phyloP scores from a whole-genome alignment of 2,888 invertebrate species.

The Caenorhabditis angaria region DNA sequence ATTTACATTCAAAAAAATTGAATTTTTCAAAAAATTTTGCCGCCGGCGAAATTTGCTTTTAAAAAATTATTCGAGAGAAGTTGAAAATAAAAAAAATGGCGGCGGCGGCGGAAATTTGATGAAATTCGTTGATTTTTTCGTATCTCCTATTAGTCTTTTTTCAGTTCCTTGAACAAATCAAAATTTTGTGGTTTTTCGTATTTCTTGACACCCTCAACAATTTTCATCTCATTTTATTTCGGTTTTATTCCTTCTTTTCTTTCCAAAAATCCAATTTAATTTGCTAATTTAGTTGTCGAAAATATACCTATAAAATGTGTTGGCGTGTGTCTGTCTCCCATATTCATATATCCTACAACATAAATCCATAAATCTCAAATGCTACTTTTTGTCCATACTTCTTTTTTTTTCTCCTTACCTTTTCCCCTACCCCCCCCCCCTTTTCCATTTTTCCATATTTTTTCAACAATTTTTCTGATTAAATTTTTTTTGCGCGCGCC shows the following conservation, averaged over 20 bases:
- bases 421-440: not conserved
- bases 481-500: not conserved
- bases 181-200: no score
- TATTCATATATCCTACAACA: not conserved
- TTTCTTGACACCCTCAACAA: no score
- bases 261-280: not conserved
- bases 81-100: no score
- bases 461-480: constrained; percentile 2
- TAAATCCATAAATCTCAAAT: not conserved
- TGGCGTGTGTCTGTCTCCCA: not conserved
- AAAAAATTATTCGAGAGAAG: constrained; percentile 4
- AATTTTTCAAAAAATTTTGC: not conserved
- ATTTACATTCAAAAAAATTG: constrained; percentile 2
- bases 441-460: not conserved
- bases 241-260: not conserved
- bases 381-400: not conserved
- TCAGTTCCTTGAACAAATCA: no score
- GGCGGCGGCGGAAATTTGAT: constrained; percentile 1
- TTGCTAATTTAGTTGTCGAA: not conserved
- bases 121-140: not conserved
- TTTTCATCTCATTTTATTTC: no score
- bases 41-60: constrained; percentile 2
- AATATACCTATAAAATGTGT: constrained; percentile 2
- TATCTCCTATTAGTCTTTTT: not conserved
- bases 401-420: not conserved